These are phyloP conservation scores for Notamacropus eugenii DNA, from an alignment of 2,797 vertebrate genomes.

Conservation along the genomic window DNA sequence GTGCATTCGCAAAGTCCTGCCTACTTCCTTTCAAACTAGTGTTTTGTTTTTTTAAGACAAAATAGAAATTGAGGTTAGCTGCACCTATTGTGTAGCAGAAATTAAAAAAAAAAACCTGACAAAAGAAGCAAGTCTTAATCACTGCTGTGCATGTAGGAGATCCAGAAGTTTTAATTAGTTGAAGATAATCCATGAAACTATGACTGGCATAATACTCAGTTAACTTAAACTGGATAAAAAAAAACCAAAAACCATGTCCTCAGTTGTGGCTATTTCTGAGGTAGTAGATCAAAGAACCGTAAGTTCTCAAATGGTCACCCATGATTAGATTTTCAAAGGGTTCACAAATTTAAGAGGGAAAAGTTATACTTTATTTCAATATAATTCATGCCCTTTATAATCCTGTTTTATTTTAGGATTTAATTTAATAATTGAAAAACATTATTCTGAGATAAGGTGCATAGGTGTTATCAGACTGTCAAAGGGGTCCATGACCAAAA, in stretches of 20 bases:
- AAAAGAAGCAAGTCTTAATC: not conserved
- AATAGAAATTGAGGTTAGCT: not conserved
- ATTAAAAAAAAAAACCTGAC: not conserved
- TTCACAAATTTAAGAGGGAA: not conserved
- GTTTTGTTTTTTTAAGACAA: not conserved
- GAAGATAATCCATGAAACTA: not conserved
- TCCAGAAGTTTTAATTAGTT: not conserved
- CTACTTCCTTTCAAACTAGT: not conserved
- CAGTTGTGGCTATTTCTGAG: not conserved
- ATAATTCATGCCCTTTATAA: conserved; percentile 24
- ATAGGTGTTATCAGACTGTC: not conserved
- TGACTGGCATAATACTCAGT: not conserved
- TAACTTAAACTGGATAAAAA: not conserved
- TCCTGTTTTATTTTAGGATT: not conserved
- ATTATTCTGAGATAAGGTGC: not conserved
- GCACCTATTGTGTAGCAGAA: not conserved
- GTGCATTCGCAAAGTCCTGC: not conserved
- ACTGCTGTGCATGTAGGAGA: not conserved
- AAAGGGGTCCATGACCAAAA: not conserved
- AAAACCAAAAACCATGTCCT: not conserved
- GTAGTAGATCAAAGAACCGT: not conserved
- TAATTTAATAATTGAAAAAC: not conserved
- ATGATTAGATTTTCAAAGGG: not conserved
- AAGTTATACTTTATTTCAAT: conserved; percentile 15
- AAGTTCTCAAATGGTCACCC: not conserved